Base-by-base conservation (phyloP, 2,888 invertebrate genomes). In the Gnatocerus cornutus region DNA sequence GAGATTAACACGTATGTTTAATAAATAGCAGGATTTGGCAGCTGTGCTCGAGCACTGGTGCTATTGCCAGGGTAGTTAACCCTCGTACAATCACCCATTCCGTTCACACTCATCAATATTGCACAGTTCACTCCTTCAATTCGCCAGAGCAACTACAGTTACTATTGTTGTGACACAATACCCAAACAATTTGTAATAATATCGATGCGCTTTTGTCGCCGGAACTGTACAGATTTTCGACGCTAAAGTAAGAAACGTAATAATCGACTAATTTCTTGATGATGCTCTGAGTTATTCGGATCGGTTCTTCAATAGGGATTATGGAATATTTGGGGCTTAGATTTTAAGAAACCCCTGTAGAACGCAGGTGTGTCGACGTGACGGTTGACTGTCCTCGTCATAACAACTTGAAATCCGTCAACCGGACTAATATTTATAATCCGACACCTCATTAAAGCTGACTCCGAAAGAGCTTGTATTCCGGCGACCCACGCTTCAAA, bases 1-100 rank as follows among this genome's bases (percentile, higher is more conserved):
- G 77, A 83, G 85, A 85, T 85, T 85, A 85, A 85, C 85, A 85
- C 85, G 84, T 84, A 85, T 85, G 85, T 85, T 85, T 85, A 85
- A 85, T 84, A 85, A 85, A 85, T 85, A 85, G 84, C 84, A 76
- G 82, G 83, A 83, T 83, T 83, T 84, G 84, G 82, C 84, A 85
- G 84, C 84, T 85, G 84, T 80, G 78, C 77, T 81, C 79, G 77
- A 80, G 82, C 79, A 76, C 79, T 81, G 77, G 77, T 78, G 78
- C 71, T 37, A 73, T 71, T 69, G 67, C 65, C 67, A 77, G 80
- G 79, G 79, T 78, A 80, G 79, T 81, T 80, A 80, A 78, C 79
- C 79, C 80, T 71, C 73, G 55, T 50, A 12, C 39, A 53, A 7
- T 33, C n/a, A 16, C 9, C 59, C 68, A 55, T 39, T 6, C 3